Evolutionary conservation across 2,888 invertebrate species (phyloP), one percentile per base, ranked within the genome.

Genomic region (Bombylius discolor): DNA sequence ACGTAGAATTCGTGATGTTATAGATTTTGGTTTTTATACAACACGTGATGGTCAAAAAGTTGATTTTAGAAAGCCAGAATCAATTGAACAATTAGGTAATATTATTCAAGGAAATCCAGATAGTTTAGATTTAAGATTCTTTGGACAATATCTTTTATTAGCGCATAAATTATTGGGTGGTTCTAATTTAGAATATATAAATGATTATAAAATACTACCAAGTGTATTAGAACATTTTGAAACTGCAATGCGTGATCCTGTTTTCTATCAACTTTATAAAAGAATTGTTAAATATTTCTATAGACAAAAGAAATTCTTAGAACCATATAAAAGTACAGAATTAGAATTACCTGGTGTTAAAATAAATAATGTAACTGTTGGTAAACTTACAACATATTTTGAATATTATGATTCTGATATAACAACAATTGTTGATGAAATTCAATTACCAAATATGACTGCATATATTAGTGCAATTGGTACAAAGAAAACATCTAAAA

Each of bases 221-320:
- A 81, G 84, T n/a, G 79, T 74, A 11, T 70, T 86, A 61, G 82
- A 85, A 66, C 79, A 84, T 63, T 79, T 78, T 64, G 79, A 81
- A 65, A 84, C 85, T 5, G 79, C 81, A 63, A 75, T 84, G 59
- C 82, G 86, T 61, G 87, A 88, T 66, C 87, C 87, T 8, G 77
- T 83, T 49, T 85, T 83, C 78, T 88, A 82, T 70, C 79, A 80
- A 64, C 72, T 86, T 55, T 82, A 82, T 67, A 82, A 83, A 69
- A 79, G 79, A 52, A 80, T 83, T 11, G 5, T 55, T 1, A 55
- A 55, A 45, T 39, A 55, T 31, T 55, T 42, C 42, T 34, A 36
- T 5, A 47, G 47, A 55, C 51, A 51, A 14, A 34, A 55, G 32
- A 47, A 55, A 14, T 47, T 33, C 31, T 11, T 55, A 39, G 78